These are phyloP conservation scores for Harpagoxenus sublaevis DNA, from an alignment of 2,888 invertebrate species.

Conservation along the genomic window DNA sequence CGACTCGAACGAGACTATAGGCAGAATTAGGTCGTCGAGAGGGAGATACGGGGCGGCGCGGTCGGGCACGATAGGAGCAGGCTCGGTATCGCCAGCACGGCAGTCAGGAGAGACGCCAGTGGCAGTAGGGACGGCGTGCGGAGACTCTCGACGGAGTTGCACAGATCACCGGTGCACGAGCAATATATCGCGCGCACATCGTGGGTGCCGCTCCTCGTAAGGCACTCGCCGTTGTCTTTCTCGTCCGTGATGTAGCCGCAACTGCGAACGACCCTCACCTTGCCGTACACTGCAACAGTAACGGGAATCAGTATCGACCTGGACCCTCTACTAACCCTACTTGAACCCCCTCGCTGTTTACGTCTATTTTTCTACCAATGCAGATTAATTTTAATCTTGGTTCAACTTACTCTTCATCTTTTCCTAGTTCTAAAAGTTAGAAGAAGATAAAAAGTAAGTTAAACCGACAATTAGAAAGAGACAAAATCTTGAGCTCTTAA, in stretches of 20 bases:
- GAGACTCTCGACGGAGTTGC: conserved; percentile 88
- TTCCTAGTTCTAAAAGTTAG: no score
- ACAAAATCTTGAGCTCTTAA: no score
- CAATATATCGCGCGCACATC: conserved; percentile 92
- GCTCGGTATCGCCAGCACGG: conserved; percentile 68
- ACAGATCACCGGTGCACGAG: conserved; percentile 92
- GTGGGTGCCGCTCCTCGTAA: conserved; percentile 91
- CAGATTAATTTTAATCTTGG: no score
- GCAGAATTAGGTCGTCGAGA: conserved; percentile 68
- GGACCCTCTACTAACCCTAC: no score
- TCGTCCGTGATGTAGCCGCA: conserved; percentile 92
- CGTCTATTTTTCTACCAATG: no score
- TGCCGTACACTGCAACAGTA: conserved; percentile 90
- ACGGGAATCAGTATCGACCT: neutral
- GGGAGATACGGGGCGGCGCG: conserved; percentile 41
- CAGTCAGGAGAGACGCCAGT: conserved; percentile 67
- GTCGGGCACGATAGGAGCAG: conserved; percentile 64
- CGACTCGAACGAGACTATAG: conserved; percentile 32
- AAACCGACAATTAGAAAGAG: no score
- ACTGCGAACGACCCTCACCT: conserved; percentile 91
- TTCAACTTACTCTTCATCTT: no score
- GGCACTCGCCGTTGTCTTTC: conserved; percentile 89
- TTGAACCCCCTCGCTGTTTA: neutral
- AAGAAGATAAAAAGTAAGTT: no score
- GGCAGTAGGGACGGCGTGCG: conserved; percentile 73